Conservation (phyloP, 2,888 invertebrate genomes). For the Trilocha varians region DNA sequence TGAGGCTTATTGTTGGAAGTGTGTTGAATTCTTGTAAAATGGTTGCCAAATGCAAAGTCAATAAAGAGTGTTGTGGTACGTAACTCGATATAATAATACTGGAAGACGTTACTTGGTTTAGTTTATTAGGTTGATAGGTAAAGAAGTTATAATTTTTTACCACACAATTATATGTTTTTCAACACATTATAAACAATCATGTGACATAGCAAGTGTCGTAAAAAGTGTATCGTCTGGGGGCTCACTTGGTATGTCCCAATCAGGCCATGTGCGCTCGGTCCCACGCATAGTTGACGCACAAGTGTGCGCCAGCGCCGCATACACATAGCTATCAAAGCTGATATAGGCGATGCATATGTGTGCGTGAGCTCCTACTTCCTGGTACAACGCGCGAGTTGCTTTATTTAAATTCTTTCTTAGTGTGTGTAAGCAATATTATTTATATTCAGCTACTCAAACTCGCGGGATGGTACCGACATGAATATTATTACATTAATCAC, state of each 20-base stretch:
- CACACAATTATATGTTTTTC: slow-evolving; percentile 9
- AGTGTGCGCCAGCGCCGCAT: slow-evolving; percentile 68
- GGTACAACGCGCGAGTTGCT: slow-evolving; percentile 67
- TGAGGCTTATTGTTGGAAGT: too few species aligned
- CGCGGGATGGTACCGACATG: slow-evolving; percentile 41
- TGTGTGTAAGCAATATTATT: slow-evolving; percentile 67
- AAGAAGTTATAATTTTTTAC: too few species aligned
- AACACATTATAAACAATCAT: slow-evolving; percentile 25
- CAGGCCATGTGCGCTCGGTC: slow-evolving; percentile 71
- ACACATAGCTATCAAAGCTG: slow-evolving; percentile 36
- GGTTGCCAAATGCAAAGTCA: too few species aligned
- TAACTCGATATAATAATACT: too few species aligned
- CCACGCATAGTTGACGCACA: slow-evolving; percentile 63
- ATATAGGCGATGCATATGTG: slow-evolving; percentile 42
- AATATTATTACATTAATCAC: slow-evolving; percentile 63
- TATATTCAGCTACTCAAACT: slow-evolving; percentile 57
- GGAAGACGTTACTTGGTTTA: too few species aligned
- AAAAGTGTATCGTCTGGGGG: slow-evolving; percentile 67
- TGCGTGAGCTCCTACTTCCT: slow-evolving; percentile 69
- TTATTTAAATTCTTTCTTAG: slow-evolving; percentile 65
- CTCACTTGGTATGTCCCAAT: slow-evolving; percentile 67
- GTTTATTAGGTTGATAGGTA: too few species aligned
- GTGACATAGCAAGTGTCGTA: slow-evolving; percentile 52
- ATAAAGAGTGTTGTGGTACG: too few species aligned
- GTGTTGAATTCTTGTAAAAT: too few species aligned